These are phyloP conservation scores for Drosophila rubida DNA, from an alignment of 2,888 invertebrate genomes.

Conservation along the genomic window DNA sequence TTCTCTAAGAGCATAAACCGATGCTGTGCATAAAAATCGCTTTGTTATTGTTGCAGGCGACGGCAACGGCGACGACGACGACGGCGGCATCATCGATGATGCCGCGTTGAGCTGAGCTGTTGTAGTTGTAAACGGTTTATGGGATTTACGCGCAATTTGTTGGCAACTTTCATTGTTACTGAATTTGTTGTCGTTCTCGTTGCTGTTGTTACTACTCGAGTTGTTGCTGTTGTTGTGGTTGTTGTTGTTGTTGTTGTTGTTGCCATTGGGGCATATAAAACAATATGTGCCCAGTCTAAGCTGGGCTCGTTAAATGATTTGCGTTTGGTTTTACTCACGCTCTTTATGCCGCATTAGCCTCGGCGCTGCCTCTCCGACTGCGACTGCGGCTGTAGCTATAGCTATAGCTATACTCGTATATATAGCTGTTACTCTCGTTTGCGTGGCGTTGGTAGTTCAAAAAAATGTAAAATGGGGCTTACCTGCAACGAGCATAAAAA, in stretches of 20 bases:
- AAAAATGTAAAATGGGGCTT: conserved; percentile 70
- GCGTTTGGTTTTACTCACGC: conserved; percentile 68
- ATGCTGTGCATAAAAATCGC: conserved; percentile 74
- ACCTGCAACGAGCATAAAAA: conserved; percentile 74
- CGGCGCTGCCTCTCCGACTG: conserved; percentile 25
- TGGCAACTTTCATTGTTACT: conserved; percentile 72
- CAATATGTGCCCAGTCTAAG: conserved; percentile 77
- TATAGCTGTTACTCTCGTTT: conserved; percentile 24
- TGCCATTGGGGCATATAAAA: conserved; percentile 67
- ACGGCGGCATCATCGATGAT: conserved; percentile 64
- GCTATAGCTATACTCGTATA: background rate
- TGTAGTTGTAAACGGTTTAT: conserved; percentile 82
- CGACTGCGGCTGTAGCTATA: background rate
- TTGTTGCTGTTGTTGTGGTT: conserved; percentile 12
- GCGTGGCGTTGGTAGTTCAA: conserved; percentile 55
- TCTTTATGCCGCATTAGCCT: conserved; percentile 69
- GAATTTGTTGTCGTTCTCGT: conserved; percentile 9
- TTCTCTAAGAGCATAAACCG: conserved; percentile 41
- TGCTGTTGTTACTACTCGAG: conserved; percentile 12
- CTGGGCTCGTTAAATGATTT: conserved; percentile 80
- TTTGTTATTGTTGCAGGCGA: conserved; percentile 80
- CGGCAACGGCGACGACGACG: conserved; percentile 39
- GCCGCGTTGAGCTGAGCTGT: conserved; percentile 64
- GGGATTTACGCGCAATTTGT: conserved; percentile 82
- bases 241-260: conserved; percentile 5